These are phyloP conservation scores for Onychorhynchus coronatus DNA, from an alignment of 2,113 vertebrate genomes.

Conservation along the genomic window DNA sequence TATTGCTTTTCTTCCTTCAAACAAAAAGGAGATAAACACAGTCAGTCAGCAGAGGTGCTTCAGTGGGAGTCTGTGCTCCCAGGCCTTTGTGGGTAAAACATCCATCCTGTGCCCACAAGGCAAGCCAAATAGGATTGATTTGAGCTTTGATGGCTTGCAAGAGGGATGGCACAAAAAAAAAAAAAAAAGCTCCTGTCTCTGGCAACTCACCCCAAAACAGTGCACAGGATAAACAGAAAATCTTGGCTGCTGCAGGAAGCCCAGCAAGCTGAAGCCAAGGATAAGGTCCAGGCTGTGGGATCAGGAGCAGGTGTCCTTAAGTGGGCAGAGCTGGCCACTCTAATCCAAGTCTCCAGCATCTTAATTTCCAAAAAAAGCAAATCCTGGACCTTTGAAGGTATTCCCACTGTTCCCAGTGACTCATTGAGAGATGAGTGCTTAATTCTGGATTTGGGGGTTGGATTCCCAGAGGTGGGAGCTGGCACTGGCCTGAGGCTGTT, in stretches of 20 bases:
- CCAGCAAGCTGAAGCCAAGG: not conserved
- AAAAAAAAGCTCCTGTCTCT: not conserved
- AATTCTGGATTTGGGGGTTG: not conserved
- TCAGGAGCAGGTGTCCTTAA: not conserved
- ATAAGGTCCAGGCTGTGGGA: not conserved
- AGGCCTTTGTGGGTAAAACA: not conserved
- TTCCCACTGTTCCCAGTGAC: not conserved
- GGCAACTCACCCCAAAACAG: not conserved
- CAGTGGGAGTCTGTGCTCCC: not conserved
- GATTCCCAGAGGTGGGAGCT: not conserved
- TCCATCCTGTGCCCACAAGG: not conserved
- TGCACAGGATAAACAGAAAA: not conserved
- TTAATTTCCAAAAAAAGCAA: not conserved
- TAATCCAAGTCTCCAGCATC: not conserved
- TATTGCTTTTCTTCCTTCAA: not conserved
- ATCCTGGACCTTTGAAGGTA: not conserved
- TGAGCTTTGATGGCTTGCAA: not conserved
- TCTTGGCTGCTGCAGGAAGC: not conserved
- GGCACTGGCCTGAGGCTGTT: not conserved
- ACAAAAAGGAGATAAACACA: not conserved
- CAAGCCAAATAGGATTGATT: not conserved
- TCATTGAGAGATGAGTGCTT: not conserved
- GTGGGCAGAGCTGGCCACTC: not conserved
- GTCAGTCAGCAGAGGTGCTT: not conserved
- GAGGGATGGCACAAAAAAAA: not conserved